These are phyloP conservation scores for Cantharis rustica DNA, from an alignment of 2,888 invertebrate genomes.

Conservation along the genomic window DNA sequence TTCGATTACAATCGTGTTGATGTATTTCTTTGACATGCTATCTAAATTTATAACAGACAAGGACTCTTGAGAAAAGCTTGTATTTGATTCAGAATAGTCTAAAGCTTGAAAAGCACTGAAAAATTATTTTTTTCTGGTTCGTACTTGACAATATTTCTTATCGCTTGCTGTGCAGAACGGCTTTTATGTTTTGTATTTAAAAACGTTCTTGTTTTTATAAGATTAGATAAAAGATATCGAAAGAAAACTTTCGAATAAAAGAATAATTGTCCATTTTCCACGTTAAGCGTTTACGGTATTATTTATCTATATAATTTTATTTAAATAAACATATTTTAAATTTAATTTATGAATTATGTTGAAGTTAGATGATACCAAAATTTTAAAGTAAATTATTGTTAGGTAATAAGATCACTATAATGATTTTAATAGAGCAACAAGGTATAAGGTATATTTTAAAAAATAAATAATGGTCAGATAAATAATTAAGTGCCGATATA, in stretches of 20 bases:
- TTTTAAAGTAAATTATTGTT: too few relatives aligned
- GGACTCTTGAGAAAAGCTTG: background rate
- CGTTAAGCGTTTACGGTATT: background rate
- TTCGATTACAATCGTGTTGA: background rate
- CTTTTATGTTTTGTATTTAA: background rate
- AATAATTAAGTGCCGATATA: too few relatives aligned
- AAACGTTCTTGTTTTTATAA: background rate
- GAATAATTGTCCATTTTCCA: background rate
- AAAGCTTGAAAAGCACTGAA: background rate
- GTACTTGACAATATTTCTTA: background rate
- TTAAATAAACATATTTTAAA: background rate
- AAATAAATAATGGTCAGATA: too few relatives aligned
- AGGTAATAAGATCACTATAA: too few relatives aligned
- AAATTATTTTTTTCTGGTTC: background rate
- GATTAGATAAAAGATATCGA: background rate
- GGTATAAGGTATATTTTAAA: too few relatives aligned
- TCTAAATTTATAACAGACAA: background rate
- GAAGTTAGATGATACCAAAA: too few relatives aligned
- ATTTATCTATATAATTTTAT: background rate
- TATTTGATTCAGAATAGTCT: background rate
- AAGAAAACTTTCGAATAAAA: background rate
- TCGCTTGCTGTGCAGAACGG: background rate
- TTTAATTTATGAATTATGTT: background rate
- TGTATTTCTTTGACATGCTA: background rate
- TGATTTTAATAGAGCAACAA: too few relatives aligned